Evolutionary conservation across 2,888 invertebrate genomes (phyloP).

Genomic region (Archaeoteleia sp.): DNA sequence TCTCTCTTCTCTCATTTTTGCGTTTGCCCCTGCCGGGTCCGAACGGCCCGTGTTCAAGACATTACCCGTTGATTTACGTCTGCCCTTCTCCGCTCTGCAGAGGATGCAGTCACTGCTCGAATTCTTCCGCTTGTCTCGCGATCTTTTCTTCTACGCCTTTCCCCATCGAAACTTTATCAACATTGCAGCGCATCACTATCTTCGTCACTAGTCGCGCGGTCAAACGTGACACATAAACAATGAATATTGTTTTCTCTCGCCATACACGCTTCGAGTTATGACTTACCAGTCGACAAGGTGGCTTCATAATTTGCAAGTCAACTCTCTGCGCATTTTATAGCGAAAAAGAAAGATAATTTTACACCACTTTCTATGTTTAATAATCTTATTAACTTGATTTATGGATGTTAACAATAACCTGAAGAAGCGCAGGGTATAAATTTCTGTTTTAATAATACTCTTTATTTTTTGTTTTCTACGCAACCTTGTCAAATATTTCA

Average conservation of each 20-base stretch:
- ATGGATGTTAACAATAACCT: constrained; percentile 40
- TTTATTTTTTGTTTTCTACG: constrained; percentile 21
- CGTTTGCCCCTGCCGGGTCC: constrained; percentile 15
- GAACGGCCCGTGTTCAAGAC: constrained; percentile 13
- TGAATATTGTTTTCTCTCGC: constrained; percentile 2
- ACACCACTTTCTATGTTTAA: constrained; percentile 37
- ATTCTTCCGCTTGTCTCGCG: constrained; percentile 13
- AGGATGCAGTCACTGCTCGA: constrained; percentile 26
- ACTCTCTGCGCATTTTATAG: constrained; percentile 25
- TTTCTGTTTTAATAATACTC: constrained; percentile 37
- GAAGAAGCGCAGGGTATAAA: constrained; percentile 28
- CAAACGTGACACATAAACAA: constrained; percentile 2
- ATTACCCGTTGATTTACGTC: constrained; percentile 33
- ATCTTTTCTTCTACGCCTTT: constrained; percentile 13
- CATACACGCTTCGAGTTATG: constrained; percentile 18
- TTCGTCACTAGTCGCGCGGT: constrained; percentile 11
- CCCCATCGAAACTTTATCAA: not conserved
- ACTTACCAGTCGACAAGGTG: constrained; percentile 7
- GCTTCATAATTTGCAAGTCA: constrained; percentile 33
- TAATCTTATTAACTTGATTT: constrained; percentile 46
- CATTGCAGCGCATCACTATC: not conserved
- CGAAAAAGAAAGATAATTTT: constrained; percentile 36
- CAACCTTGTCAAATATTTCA: constrained; percentile 42
- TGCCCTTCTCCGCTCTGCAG: constrained; percentile 15
- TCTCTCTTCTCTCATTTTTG: constrained; percentile 53